Evolutionary conservation across 2,797 vertebrate species (phyloP).

Genomic region (Novumbra hubbsi): DNA sequence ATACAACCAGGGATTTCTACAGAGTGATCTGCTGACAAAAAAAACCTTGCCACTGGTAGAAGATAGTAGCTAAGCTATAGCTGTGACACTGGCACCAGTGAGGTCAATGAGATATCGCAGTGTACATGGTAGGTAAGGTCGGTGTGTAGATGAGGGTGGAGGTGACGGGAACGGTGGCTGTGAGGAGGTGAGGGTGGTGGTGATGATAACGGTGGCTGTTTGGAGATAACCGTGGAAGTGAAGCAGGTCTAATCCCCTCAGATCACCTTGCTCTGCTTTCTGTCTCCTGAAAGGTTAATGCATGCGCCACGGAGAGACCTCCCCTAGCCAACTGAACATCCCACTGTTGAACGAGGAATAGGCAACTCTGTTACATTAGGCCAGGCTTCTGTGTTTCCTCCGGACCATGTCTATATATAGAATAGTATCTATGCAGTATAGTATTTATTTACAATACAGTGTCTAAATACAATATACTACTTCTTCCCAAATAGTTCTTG

Average conservation of each 20-base stretch:
- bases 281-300: conserved; percentile 5
- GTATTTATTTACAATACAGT: too few relatives aligned
- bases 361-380: neutral
- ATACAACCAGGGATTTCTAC: neutral
- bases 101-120: neutral
- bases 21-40: neutral
- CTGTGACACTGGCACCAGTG: neutral
- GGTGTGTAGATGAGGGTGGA: neutral
- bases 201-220: neutral
- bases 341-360: neutral
- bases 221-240: neutral
- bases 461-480: too few relatives aligned
- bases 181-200: neutral
- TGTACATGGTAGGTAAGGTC: neutral
- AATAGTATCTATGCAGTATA: too few relatives aligned
- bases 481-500: too few relatives aligned
- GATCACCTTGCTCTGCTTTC: neutral
- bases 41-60: too few relatives aligned
- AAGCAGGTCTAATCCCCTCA: neutral
- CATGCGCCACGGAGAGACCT: neutral
- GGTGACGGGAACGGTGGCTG: neutral
- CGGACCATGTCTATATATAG: neutral
- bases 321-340: neutral
- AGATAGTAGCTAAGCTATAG: too few relatives aligned
- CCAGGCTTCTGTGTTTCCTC: neutral